A percentile compares a stretch with the other conserved stretches of the same genome.
These are phyloP conservation scores for Sturnus vulgaris DNA, from an alignment of 2,113 vertebrate genomes.

Conservation along the genomic window DNA sequence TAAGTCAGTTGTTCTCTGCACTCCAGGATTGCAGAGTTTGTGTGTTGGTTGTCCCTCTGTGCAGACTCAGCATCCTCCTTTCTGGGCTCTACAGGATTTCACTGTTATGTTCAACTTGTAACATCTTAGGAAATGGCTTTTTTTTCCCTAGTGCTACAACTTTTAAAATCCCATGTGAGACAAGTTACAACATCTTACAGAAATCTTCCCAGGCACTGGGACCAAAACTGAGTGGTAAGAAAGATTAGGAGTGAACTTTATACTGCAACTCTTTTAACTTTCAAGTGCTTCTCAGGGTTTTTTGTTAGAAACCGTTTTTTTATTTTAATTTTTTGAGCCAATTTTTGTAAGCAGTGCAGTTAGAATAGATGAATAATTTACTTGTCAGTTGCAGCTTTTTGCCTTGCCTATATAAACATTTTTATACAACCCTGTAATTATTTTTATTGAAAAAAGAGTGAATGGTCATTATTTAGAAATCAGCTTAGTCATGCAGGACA, in stretches of 20 bases:
- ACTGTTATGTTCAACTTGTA: not conserved
- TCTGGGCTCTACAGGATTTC: not conserved
- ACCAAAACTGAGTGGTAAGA: not conserved
- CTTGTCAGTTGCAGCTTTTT: not conserved
- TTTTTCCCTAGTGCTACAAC: not conserved
- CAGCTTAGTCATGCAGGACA: not conserved
- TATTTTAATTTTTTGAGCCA: not conserved
- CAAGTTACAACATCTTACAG: not conserved
- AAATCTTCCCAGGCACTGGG: not conserved
- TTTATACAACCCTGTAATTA: not conserved
- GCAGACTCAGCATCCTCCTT: not conserved
- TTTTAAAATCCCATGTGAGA: not conserved
- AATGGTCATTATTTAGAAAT: not conserved
- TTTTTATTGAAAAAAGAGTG: not conserved
- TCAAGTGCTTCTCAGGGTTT: not conserved
- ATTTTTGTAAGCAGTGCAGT: not conserved
- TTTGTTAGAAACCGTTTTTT: not conserved
- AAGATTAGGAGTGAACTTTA: not conserved
- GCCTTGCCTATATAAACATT: not conserved
- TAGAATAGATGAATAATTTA: not conserved
- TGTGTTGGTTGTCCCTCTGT: not conserved
- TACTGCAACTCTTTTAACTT: not conserved
- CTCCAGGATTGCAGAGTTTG: not conserved
- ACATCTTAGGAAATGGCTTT: not conserved
- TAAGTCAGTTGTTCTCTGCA: not conserved